Conservation (phyloP, 2,888 invertebrate genomes). For the Chorisops tibialis region DNA sequence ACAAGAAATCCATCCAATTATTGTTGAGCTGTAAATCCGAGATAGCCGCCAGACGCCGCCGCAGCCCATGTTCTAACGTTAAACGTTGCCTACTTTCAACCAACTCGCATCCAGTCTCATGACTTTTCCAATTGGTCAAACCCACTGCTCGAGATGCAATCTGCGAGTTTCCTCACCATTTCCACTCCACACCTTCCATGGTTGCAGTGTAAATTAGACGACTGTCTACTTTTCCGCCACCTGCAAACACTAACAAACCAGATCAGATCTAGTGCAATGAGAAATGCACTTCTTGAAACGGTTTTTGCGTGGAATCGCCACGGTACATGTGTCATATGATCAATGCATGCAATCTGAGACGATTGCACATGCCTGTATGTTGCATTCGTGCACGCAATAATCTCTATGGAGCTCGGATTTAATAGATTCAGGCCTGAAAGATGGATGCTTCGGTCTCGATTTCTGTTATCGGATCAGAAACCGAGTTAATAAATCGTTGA, state of each 20-base stretch:
- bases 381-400: neutral
- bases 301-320: no score
- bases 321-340: neutral
- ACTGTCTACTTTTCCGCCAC: neutral
- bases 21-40: no score
- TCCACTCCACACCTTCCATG: neutral
- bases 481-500: constrained; percentile 15
- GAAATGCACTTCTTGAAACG: neutral
- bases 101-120: no score
- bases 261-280: neutral
- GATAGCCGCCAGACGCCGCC: no score
- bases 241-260: neutral
- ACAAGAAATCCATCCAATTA: no score
- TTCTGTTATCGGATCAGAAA: constrained; percentile 14
- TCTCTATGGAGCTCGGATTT: neutral
- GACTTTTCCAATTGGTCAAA: no score
- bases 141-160: no score
- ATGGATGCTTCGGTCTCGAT: constrained; percentile 2
- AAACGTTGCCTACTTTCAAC: no score
- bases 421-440: constrained; percentile 1
- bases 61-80: no score
- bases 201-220: neutral
- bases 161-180: no score
- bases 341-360: constrained; percentile 8
- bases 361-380: constrained; percentile 2